Evolutionary conservation across 2,113 vertebrate species (phyloP).

Genomic region (Eulemur macaco): DNA sequence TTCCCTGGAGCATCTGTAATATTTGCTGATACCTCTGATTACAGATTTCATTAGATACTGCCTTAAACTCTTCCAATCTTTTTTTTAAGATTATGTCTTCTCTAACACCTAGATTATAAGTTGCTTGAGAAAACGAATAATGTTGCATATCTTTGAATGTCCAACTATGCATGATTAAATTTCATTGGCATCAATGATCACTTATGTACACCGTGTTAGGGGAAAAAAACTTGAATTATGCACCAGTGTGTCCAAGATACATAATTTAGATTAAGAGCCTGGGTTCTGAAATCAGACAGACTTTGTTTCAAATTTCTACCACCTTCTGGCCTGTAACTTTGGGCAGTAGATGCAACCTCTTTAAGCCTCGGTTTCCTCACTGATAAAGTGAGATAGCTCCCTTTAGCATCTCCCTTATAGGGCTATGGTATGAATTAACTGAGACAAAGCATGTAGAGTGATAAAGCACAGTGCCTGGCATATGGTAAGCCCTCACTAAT

Average conservation of each 20-base stretch:
- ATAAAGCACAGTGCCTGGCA: neutral
- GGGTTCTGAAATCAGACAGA: slow-evolving; percentile 1
- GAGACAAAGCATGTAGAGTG: neutral
- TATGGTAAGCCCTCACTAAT: neutral
- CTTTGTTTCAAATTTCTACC: slow-evolving; percentile 47
- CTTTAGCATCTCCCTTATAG: neutral
- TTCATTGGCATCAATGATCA: neutral
- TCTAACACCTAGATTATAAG: neutral
- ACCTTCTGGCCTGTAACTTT: neutral
- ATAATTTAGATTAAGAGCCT: neutral
- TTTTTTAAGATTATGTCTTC: neutral
- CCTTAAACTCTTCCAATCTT: neutral
- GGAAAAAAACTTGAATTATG: neutral
- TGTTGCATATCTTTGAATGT: neutral
- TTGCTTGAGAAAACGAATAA: neutral
- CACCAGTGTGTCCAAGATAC: neutral
- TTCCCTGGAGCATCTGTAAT: neutral
- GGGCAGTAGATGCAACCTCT: neutral
- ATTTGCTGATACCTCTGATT: neutral
- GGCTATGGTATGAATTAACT: neutral
- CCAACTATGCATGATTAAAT: neutral
- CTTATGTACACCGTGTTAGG: neutral
- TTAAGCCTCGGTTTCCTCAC: neutral
- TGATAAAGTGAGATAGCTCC: neutral
- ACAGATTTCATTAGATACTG: neutral